Evolutionary conservation across 2,888 invertebrate genomes (phyloP).

Genomic region (Lepidochrysops patricia): DNA sequence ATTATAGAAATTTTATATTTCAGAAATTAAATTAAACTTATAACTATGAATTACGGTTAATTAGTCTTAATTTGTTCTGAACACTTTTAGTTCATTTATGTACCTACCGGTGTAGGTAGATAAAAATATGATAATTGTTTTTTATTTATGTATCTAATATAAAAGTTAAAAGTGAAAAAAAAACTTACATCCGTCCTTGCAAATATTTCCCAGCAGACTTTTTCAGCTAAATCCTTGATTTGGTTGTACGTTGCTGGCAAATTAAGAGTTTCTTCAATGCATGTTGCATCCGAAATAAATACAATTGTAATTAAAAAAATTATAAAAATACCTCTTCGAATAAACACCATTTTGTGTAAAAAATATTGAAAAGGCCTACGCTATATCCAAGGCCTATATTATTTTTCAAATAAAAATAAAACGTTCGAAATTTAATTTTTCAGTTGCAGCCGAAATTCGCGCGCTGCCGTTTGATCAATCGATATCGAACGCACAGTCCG

Average conservation of each 20-base stretch:
- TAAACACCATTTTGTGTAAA: background rate
- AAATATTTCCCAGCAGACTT: constrained; percentile 23
- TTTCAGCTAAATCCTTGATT: constrained; percentile 21
- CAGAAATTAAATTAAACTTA: too few relatives aligned
- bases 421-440: constrained; percentile 4
- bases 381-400: too few relatives aligned
- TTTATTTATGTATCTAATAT: background rate
- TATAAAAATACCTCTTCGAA: background rate
- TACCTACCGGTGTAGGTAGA: background rate
- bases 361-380: background rate
- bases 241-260: constrained; percentile 22
- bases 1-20: too few relatives aligned
- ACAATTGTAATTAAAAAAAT: constrained; percentile 11
- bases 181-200: constrained; percentile 20
- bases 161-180: constrained; percentile 1
- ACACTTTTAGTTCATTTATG: too few relatives aligned
- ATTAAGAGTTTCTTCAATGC: constrained; percentile 17
- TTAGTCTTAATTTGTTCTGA: too few relatives aligned
- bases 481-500: constrained; percentile 31
- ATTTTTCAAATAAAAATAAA: background rate
- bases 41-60: too few relatives aligned
- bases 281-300: constrained; percentile 14
- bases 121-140: too few relatives aligned
- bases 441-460: constrained; percentile 6
- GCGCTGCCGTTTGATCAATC: background rate